phyloP scores from a whole-genome alignment of 2,888 invertebrate genomes.

The Rhopalosiphum nymphaeae region DNA sequence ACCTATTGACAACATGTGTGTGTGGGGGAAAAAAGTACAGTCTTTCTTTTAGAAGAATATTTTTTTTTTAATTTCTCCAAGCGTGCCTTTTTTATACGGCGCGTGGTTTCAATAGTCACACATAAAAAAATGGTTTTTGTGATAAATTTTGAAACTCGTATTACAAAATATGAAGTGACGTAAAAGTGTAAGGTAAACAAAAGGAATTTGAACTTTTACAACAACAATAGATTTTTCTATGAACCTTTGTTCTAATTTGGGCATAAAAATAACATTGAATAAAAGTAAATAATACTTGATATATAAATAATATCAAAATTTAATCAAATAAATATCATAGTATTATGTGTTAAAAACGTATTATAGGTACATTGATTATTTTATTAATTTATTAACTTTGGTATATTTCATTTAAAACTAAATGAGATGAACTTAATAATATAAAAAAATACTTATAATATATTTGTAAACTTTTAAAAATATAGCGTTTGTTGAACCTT shows the following conservation, averaged over 20 bases:
- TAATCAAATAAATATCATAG: not conserved
- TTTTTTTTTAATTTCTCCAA: conserved; percentile 13
- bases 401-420: not conserved
- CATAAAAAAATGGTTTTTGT: conserved; percentile 33
- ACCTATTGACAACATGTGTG: conserved; percentile 8
- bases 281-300: conserved; percentile 43
- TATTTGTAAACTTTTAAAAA: not conserved
- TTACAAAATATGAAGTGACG: not conserved
- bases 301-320: not conserved
- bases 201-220: conserved; percentile 42
- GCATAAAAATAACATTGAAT: not conserved
- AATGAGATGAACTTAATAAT: not conserved
- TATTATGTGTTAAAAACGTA: not conserved
- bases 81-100: conserved; percentile 12
- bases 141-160: conserved; percentile 44
- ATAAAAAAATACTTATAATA: not conserved
- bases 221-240: conserved; percentile 40
- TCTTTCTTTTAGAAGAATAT: conserved; percentile 16
- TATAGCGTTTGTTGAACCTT: not conserved
- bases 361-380: not conserved
- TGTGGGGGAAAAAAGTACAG: not conserved
- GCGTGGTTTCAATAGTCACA: conserved; percentile 4
- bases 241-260: conserved; percentile 34
- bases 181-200: conserved; percentile 42
- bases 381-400: not conserved